Evolutionary conservation across 2,888 invertebrate species (phyloP).

Genomic region (Anodontia alba): DNA sequence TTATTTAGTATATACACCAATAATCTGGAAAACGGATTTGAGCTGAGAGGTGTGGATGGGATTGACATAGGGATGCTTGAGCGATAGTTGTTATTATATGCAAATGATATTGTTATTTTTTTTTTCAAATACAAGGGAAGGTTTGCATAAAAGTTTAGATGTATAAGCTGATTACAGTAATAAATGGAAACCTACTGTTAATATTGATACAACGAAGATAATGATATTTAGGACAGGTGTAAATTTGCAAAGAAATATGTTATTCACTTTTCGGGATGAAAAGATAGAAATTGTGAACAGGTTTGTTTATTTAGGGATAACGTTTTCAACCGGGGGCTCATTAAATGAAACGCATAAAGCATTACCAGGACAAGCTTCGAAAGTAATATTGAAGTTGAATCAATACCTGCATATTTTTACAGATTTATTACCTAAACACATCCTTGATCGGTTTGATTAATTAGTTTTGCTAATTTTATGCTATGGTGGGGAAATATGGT

Average conservation of each 20-base stretch:
- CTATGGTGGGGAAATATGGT: not conserved
- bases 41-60: not conserved
- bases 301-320: conserved; percentile 8
- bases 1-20: not conserved
- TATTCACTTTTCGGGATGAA: too few relatives aligned
- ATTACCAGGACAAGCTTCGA: not conserved
- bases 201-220: not conserved
- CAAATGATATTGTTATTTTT: conserved; percentile 19
- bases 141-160: not conserved
- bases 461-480: not conserved
- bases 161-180: not conserved
- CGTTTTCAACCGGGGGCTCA: conserved; percentile 14
- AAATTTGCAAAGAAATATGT: too few relatives aligned
- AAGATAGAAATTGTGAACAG: conserved; percentile 16
- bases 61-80: not conserved
- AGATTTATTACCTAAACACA: not conserved
- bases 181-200: not conserved
- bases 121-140: not conserved
- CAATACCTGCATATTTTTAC: not conserved
- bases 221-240: not conserved
- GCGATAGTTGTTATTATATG: not conserved
- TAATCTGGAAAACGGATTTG: too few relatives aligned
- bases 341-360: conserved; percentile 1
- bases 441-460: conserved; percentile 7
- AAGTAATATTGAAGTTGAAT: conserved; percentile 1